These are phyloP conservation scores for Sesamia inferens DNA, from an alignment of 2,888 invertebrate species.

Conservation along the genomic window DNA sequence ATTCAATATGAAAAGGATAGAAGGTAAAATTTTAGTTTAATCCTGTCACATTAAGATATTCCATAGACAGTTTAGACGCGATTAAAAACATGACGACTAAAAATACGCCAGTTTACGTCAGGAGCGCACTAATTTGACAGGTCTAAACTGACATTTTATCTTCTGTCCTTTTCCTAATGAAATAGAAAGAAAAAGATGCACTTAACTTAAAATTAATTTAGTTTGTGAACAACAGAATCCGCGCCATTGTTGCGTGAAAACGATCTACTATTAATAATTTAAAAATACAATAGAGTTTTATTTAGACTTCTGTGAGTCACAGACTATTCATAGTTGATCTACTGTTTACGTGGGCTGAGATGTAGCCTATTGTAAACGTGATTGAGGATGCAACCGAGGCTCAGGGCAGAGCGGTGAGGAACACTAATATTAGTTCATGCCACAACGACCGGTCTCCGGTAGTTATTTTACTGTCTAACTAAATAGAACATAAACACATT, in stretches of 20 bases:
- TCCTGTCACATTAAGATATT: too few relatives aligned
- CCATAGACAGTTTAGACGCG: too few relatives aligned
- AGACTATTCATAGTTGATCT: slow-evolving; percentile 30
- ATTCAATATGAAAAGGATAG: too few relatives aligned
- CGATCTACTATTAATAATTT: background rate
- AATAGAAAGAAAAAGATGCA: too few relatives aligned
- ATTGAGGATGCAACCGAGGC: slow-evolving; percentile 59
- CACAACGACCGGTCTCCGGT: slow-evolving; percentile 9
- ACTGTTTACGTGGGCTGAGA: slow-evolving; percentile 19
- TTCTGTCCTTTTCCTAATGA: too few relatives aligned
- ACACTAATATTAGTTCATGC: slow-evolving; percentile 43
- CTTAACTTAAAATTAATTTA: too few relatives aligned
- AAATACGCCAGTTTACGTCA: too few relatives aligned
- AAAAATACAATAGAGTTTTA: slow-evolving; percentile 8
- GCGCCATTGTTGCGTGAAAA: slow-evolving; percentile 9
- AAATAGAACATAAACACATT: background rate
- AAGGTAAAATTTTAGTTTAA: too few relatives aligned
- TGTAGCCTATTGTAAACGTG: slow-evolving; percentile 25
- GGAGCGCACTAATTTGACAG: too few relatives aligned
- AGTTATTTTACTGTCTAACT: slow-evolving; percentile 11
- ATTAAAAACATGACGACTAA: too few relatives aligned
- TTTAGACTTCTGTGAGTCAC: slow-evolving; percentile 36
- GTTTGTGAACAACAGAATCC: too few relatives aligned
- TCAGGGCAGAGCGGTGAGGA: background rate
- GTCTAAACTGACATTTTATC: too few relatives aligned